Base-by-base conservation (phyloP, 2,797 vertebrate species). In the Hydrophis major region DNA sequence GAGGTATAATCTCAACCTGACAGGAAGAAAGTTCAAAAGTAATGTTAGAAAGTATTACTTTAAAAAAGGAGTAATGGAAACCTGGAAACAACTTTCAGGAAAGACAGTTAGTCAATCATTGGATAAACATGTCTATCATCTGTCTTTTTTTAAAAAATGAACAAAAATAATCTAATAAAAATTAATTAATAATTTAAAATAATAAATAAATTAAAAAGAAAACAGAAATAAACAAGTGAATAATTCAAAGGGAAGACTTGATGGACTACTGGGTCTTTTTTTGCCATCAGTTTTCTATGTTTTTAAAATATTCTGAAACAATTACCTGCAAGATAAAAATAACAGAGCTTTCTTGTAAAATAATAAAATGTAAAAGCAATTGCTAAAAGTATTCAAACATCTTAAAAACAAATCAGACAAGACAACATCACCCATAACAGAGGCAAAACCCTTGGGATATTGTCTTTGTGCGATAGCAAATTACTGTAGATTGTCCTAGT, bases 261-360 rank as follows among this genome's bases (percentile, higher is more conserved):
- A 74, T 74, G 66, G 16, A 74, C n/a, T 32, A 37, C n/a, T 74
- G n/a, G n/a, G 13, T 69, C n/a, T 18, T 74, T 74, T 69, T 74
- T 32, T 74, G 66, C 14, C n/a, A 69, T 69, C 14, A 18, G 16
- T 32, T 32, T 74, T 74, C 66, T 74, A n/a, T 37, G 66, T 74
- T 74, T 69, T 32, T 78, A 78, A 78, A 57, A 83, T 90, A 78
- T 42, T 78, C 66, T 90, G 53, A 78, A 90, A 89, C 42, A 90
- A 32, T 32, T 27, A 57, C 7, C 14, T 5, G 66, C 22, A 27
- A 74, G 89, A 59, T 90, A 27, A 57, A 90, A 83, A 56, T 32
- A 16, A 14, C 37, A 57, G 53, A 37, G 69, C 32, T 25, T 42
- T 55, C 20, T 78, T 27, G 27, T 57, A 74, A 90, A 90, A 32